Percentiles rank a stretch among this genome's conserved stretches.
Conservation (phyloP, 1,140 invertebrate genomes). For the Halictus rubicundus region DNA sequence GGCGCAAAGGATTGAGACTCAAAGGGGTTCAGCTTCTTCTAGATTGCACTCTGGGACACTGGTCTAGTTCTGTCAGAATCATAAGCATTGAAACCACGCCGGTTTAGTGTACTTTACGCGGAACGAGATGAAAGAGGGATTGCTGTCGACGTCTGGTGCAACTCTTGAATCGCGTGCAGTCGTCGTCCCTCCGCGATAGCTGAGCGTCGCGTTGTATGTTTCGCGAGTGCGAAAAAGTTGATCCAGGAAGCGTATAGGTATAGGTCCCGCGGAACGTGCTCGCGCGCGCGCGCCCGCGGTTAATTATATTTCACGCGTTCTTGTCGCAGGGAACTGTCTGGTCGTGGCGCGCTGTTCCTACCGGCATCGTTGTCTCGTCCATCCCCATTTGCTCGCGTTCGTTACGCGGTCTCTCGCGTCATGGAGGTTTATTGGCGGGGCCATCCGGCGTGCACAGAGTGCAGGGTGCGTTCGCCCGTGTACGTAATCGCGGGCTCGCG, state of each 20-base stretch:
- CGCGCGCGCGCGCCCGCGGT: neutral
- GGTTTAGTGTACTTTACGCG: no score
- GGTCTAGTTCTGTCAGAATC: no score
- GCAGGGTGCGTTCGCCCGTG: constrained; percentile 18
- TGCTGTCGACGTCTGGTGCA: no score
- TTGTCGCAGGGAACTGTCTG: neutral
- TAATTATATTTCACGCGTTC: constrained; percentile 1
- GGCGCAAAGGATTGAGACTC: no score
- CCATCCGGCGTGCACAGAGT: neutral
- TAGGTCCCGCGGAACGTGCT: no score
- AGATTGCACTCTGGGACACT: no score
- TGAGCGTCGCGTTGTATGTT: no score
- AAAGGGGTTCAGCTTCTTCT: no score
- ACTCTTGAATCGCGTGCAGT: no score
- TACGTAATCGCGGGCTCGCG: constrained; percentile 20
- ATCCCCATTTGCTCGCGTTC: neutral
- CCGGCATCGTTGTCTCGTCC: neutral
- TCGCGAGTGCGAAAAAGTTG: neutral
- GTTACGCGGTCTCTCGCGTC: neutral
- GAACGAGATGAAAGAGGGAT: no score
- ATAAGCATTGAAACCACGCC: no score
- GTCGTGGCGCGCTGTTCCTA: neutral
- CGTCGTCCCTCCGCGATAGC: no score
- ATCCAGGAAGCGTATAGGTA: neutral
- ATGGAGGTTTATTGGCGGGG: neutral